Base-by-base conservation (phyloP, 2,888 invertebrate genomes). In the Trichopria drosophilae region DNA sequence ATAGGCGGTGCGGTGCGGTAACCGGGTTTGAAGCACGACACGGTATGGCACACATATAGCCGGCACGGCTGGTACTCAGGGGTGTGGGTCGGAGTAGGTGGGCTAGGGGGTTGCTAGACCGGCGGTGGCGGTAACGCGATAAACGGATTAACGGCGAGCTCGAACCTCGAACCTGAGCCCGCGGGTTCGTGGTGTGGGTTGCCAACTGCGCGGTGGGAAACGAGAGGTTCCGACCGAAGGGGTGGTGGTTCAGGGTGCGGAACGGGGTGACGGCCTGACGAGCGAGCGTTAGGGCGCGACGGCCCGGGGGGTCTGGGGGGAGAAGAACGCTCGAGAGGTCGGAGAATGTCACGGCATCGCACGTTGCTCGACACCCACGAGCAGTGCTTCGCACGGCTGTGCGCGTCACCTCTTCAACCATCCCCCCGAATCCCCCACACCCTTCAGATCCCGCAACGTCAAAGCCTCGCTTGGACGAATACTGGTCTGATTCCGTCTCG, bases 61-160 rank as follows among this genome's bases (percentile, higher is more conserved):
- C n/a, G n/a, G n/a, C n/a, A n/a, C n/a, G n/a, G n/a, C n/a, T n/a
- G n/a, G n/a, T n/a, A n/a, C n/a, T n/a, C n/a, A n/a, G n/a, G n/a
- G n/a, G n/a, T n/a, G n/a, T n/a, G n/a, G n/a, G n/a, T n/a, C n/a
- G n/a, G n/a, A n/a, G n/a, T n/a, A n/a, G n/a, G n/a, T n/a, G n/a
- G n/a, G n/a, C n/a, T n/a, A n/a, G n/a, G n/a, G n/a, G n/a, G n/a
- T n/a, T n/a, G n/a, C n/a, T n/a, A n/a, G n/a, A n/a, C n/a, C 62
- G 64, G 65, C 61, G 66, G 69, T 66, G 71, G 69, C 69, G 66
- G 69, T 72, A 73, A 72, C 72, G 72, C 72, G 73, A 73, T 73
- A 73, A 73, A 73, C 73, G 71, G 73, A 73, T 72, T 73, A 73
- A 72, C 72, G 69, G 67, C 66, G 64, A 63, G 62, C 66, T 63